Evolutionary conservation across 2,797 vertebrate genomes (phyloP), one percentile per base, ranked within the genome.

Genomic region (Taeniopygia guttata): DNA sequence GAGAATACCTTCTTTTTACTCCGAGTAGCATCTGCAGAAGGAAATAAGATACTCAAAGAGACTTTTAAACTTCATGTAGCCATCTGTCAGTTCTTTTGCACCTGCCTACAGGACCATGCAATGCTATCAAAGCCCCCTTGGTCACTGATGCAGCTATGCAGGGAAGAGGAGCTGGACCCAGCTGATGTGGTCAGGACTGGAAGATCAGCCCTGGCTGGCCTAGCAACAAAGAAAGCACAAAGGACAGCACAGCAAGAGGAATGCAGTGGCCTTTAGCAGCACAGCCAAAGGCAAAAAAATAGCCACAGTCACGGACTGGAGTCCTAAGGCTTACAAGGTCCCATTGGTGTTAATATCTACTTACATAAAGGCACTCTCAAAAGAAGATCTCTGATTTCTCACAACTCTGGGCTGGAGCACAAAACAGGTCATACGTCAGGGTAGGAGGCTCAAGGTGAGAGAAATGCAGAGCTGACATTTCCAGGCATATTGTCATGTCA

Each of bases 401-500:
- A 26, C 26, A 79, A 3, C 22, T 42, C 42, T 10, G 11, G 7
- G 6, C 18, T 49, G 43, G 27, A 54, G 42, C 32, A 80, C 46
- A 60, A 60, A 79, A 38, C 49, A 30, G 12, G 20, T 69, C 51
- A 46, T 52, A 27, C 42, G 32, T 29, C 42, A 60, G 21, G 5
- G 14, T 10, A 49, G 23, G 32, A 58, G 26, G 43, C 32, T 46
- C 10, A 9, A 36, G 27, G 42, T 62, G 43, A 55, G 32, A 45
- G 20, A 49, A 86, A 26, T 15, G 43, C 56, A 46, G 13, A 32
- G 6, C 14, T 62, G 13, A 30, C 27, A 12, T 17, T 54, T n/a
- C 32, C 4, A 2, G 29, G 16, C 2, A 0, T 8, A 13, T 36
- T 52, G 32, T 26, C 23, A 12, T 6, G 13, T 55, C 49, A 21